phyloP scores from a whole-genome alignment of 2,888 invertebrate genomes.

The Pycnomerus fuliginosus region DNA sequence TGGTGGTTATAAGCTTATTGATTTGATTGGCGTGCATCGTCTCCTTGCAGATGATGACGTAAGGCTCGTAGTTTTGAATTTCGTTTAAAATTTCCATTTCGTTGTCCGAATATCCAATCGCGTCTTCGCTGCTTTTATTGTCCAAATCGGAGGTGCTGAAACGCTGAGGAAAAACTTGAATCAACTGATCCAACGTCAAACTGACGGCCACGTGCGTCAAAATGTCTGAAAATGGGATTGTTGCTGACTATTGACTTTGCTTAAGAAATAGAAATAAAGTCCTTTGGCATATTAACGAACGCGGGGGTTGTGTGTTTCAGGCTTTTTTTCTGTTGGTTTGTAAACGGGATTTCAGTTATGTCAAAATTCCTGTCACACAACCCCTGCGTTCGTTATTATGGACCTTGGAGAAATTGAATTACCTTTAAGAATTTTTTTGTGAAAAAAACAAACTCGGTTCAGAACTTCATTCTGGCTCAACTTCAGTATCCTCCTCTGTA shows the following conservation, averaged over 20 bases:
- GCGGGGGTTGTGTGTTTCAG: no score
- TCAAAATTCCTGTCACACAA: constrained; percentile 4
- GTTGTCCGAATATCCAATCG: constrained; percentile 27
- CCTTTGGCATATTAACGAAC: no score
- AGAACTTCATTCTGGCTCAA: constrained; percentile 42
- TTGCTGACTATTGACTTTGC: no score
- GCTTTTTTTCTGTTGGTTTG: no score
- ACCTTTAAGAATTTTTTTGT: constrained; percentile 50
- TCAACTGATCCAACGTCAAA: constrained; percentile 51
- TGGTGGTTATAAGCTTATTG: constrained; percentile 60
- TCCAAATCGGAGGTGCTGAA: constrained; percentile 38
- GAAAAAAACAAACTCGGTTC: constrained; percentile 46
- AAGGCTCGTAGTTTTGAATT: constrained; percentile 52
- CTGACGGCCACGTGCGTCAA: constrained; percentile 53
- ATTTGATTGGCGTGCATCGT: constrained; percentile 63
- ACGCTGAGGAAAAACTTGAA: constrained; percentile 51
- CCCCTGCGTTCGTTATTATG: background rate
- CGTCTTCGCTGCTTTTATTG: constrained; percentile 7
- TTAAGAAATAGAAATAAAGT: no score
- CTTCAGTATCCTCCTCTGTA: constrained; percentile 50
- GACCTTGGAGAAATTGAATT: constrained; percentile 12
- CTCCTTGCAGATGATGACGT: constrained; percentile 56
- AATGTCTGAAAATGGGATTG: constrained; percentile 51
- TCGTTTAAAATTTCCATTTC: constrained; percentile 46
- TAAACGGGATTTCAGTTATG: no score